These are phyloP conservation scores for Phalanger gymnotis DNA, from an alignment of 2,797 vertebrate genomes.

Conservation along the genomic window DNA sequence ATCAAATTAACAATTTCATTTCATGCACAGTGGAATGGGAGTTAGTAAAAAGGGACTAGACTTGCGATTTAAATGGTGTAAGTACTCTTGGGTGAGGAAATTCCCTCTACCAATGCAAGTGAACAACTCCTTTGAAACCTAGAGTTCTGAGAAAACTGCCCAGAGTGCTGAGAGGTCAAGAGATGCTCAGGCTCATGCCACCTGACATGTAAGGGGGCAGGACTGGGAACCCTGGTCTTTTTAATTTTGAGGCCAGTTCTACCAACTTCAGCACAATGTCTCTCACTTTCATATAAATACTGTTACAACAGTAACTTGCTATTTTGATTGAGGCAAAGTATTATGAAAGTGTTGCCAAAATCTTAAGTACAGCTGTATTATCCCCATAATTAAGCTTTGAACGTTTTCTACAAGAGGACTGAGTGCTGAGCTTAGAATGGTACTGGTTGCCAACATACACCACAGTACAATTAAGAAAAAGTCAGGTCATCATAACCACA, in stretches of 20 bases:
- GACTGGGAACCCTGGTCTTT: not conserved
- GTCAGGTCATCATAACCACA: not conserved
- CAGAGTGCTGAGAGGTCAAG: not conserved
- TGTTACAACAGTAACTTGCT: not conserved
- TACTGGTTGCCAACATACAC: not conserved
- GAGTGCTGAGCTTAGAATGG: not conserved
- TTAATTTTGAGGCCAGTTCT: not conserved
- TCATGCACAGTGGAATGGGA: not conserved
- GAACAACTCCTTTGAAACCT: not conserved
- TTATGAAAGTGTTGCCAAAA: not conserved
- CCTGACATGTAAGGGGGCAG: not conserved
- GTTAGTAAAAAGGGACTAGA: not conserved
- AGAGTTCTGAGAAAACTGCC: not conserved
- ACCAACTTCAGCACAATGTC: not conserved
- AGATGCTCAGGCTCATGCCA: not conserved
- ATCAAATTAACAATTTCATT: not conserved
- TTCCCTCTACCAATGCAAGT: not conserved
- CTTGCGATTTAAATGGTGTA: not conserved
- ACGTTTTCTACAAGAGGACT: not conserved
- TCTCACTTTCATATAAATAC: not conserved
- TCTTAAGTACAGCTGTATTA: not conserved
- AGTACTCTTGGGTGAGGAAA: not conserved
- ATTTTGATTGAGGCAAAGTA: not conserved
- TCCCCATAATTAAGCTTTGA: not conserved
- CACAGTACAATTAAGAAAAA: not conserved